Evolutionary conservation across 2,888 invertebrate species (phyloP).

Genomic region (Bibio marci): DNA sequence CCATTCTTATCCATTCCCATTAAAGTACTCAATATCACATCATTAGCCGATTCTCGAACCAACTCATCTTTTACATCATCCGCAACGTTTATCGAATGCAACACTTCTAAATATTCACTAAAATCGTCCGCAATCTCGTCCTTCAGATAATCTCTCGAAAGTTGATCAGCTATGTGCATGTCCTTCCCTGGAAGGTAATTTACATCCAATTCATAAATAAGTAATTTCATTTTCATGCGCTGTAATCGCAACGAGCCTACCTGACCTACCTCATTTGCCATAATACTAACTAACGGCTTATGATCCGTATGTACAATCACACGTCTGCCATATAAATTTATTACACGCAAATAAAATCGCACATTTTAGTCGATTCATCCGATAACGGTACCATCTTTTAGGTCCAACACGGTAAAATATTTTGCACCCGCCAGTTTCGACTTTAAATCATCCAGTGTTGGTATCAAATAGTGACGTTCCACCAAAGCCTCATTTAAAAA

Average conservation of each 20-base stretch:
- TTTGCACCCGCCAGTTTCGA: constrained; percentile 9
- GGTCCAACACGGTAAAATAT: neutral
- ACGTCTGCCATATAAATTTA: neutral
- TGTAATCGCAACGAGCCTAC: neutral
- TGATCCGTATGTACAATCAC: neutral
- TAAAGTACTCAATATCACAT: constrained; percentile 4
- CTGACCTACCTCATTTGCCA: neutral
- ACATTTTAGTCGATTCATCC: constrained; percentile 1
- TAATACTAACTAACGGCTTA: neutral
- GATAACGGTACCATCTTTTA: neutral
- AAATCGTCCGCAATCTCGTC: neutral
- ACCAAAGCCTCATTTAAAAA: constrained; percentile 9
- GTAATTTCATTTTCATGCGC: neutral
- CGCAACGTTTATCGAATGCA: neutral
- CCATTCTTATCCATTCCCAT: constrained; percentile 2
- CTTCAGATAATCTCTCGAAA: neutral
- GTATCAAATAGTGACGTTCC: constrained; percentile 6
- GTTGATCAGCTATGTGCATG: too few relatives aligned
- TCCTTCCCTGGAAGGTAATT: too few relatives aligned
- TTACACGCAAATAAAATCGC: constrained; percentile 6
- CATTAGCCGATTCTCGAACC: constrained; percentile 4
- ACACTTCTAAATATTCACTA: neutral
- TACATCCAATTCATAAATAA: neutral
- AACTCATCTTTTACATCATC: constrained; percentile 6
- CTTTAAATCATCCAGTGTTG: constrained; percentile 12